Conservation (phyloP, 2,113 vertebrate species). For the Caranx melampygus region DNA sequence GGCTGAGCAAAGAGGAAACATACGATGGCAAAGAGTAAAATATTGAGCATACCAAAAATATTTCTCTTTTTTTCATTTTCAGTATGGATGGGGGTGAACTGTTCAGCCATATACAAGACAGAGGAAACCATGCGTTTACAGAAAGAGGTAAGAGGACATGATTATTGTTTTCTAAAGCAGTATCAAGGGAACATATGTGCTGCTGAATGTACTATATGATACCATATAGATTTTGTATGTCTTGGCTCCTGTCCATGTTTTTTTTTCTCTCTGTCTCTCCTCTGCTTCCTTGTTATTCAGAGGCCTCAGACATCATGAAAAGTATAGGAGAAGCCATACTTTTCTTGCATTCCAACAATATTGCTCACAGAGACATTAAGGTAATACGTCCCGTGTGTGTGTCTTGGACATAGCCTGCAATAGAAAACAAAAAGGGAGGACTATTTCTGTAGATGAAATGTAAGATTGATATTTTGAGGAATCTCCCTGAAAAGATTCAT, state of each 20-base stretch:
- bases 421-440: neutral
- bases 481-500: too few relatives aligned
- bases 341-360: constrained; percentile 92
- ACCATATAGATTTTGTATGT: neutral
- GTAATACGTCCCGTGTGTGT: neutral
- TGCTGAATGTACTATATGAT: neutral
- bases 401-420: neutral
- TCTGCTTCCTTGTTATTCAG: constrained; percentile 69
- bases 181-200: neutral
- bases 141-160: constrained; percentile 85
- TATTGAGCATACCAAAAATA: neutral
- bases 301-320: constrained; percentile 92
- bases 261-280: neutral
- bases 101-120: constrained; percentile 89
- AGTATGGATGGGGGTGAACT: constrained; percentile 93
- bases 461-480: too few relatives aligned
- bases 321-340: constrained; percentile 92
- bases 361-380: constrained; percentile 93
- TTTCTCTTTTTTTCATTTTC: neutral
- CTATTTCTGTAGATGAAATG: too few relatives aligned
- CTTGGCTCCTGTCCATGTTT: neutral
- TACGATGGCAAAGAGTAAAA: too few relatives aligned
- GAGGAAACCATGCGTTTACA: constrained; percentile 87
- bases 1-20: too few relatives aligned
- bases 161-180: neutral